phyloP scores from a whole-genome alignment of 2,113 vertebrate species.

The Hippoglossus stenolepis region DNA sequence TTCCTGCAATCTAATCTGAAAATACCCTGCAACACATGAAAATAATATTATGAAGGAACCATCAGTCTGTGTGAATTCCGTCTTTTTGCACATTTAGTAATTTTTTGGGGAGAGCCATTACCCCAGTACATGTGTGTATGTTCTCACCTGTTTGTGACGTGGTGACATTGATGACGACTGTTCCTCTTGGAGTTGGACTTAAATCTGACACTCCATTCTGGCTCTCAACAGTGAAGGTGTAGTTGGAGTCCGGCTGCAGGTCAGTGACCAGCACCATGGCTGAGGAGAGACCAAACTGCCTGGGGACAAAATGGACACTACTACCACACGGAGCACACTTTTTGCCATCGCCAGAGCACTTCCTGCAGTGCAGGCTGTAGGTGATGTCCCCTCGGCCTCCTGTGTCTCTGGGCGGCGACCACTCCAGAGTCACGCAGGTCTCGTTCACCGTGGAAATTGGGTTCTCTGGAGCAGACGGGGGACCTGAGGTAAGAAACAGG shows the following conservation, averaged over 20 bases:
- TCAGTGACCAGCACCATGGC: constrained; percentile 81
- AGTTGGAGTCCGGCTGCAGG: constrained; percentile 86
- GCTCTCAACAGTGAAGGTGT: constrained; percentile 86
- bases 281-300: constrained; percentile 83
- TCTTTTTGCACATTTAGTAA: neutral
- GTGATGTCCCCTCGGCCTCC: constrained; percentile 84
- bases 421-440: constrained; percentile 86
- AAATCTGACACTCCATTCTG: constrained; percentile 85
- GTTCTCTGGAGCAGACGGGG: constrained; percentile 85
- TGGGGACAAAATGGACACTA: constrained; percentile 83
- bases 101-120: too few species aligned
- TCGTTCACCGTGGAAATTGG: constrained; percentile 86
- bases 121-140: neutral
- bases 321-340: constrained; percentile 82
- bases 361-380: constrained; percentile 85
- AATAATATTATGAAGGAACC: neutral
- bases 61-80: neutral
- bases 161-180: constrained; percentile 83
- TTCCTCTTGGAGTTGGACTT: constrained; percentile 77
- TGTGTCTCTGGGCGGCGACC: constrained; percentile 82
- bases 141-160: constrained; percentile 86
- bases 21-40: neutral
- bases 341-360: constrained; percentile 76
- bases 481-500: constrained; percentile 62
- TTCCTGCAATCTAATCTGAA: constrained; percentile 3